Percentiles rank a stretch among this genome's conserved stretches.
phyloP scores from a whole-genome alignment of 2,797 vertebrate species.

The Hafferia zeledoni region DNA sequence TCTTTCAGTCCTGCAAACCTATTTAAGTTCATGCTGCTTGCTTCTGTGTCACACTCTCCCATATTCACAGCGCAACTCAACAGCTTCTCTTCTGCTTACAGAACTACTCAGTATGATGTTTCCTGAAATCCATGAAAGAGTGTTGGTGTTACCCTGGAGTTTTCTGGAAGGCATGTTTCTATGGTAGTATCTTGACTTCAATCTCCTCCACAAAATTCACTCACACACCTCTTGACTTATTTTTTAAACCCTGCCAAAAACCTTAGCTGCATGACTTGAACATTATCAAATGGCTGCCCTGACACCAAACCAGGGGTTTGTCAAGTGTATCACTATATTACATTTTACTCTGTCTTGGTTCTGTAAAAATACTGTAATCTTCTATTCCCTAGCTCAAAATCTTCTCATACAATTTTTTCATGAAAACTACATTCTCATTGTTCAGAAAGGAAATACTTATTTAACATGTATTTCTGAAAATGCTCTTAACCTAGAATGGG shows the following conservation, averaged over 20 bases:
- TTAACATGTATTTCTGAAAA: background rate
- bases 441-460: background rate
- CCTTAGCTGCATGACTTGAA: background rate
- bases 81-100: background rate
- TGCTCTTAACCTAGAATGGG: background rate
- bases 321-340: background rate
- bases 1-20: background rate
- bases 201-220: rapidly evolving
- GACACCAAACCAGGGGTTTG: background rate
- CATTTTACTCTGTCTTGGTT: background rate
- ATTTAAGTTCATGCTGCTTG: background rate
- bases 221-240: background rate
- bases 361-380: background rate
- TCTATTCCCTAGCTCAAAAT: background rate
- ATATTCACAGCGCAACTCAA: background rate
- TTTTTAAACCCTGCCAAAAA: background rate
- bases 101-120: background rate
- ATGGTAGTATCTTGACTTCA: background rate
- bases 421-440: background rate
- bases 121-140: background rate
- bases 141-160: background rate
- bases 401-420: background rate
- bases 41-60: background rate
- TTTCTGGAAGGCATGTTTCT: background rate
- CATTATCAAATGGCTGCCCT: background rate